Evolutionary conservation across 2,888 invertebrate genomes (phyloP), one percentile per base, ranked within the genome.

Genomic region (Acrobasis repandana): DNA sequence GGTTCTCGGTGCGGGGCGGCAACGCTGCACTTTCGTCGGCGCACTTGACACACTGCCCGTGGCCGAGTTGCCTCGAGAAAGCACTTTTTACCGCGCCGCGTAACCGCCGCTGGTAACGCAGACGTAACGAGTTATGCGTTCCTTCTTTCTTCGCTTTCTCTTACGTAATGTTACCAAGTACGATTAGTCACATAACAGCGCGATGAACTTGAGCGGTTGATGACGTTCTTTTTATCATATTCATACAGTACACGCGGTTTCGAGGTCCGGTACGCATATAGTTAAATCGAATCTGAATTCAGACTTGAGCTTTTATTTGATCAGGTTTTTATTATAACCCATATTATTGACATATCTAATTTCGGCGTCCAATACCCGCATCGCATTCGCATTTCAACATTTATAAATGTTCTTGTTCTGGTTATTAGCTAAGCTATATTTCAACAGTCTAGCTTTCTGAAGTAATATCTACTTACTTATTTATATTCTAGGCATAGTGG

Each of bases 11-110:
- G 81, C 82, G 82, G 78, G 78, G 73, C 82, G 83, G 85, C 88
- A 86, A 85, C 89, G 85, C 82, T 84, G 89, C 85, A 90, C 91
- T 90, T 90, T 91, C 90, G 82, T 85, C 86, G 85, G 72, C 85
- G 91, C 90, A 88, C 93, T 92, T 92, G 92, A 93, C 93, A 92
- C 86, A 90, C 82, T 92, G 92, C 85, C 92, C 92, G 81, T 92
- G 92, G 91, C 92, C 92, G 89, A 88, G 80, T 88, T 89, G 83
- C 86, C 85, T 79, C 89, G 88, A 85, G 90, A 90, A 90, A 91
- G 89, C 88, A 88, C 90, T 90, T 89, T 90, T 90, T 90, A 89
- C 89, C 83, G 80, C 84, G 81, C 73, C 82, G 83, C 86, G 88
- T 88, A 88, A 86, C 85, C 76, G 79, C 85, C 76, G 79, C 74